Evolutionary conservation across 2,797 vertebrate species (phyloP).

Genomic region (Leuciscus waleckii): DNA sequence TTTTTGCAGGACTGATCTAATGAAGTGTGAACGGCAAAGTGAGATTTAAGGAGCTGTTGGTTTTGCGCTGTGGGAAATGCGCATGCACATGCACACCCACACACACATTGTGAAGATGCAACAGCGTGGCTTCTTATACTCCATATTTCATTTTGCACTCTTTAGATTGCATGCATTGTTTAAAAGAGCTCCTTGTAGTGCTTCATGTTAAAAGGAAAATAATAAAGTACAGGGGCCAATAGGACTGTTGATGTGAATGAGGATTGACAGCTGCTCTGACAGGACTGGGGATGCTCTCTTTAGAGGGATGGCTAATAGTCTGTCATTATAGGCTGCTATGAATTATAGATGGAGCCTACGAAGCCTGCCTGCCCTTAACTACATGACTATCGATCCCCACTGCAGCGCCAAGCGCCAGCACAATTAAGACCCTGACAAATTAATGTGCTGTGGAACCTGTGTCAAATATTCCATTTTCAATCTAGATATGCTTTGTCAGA

Average conservation of each 20-base stretch:
- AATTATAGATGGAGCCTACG: conserved; percentile 61
- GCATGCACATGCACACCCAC: conserved; percentile 24
- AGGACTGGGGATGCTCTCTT: conserved; percentile 46
- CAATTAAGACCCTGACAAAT: conserved; percentile 55
- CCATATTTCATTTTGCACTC: background rate
- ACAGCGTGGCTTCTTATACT: background rate
- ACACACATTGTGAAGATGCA: background rate
- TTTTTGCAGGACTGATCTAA: conserved; percentile 35
- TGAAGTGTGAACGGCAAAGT: conserved; percentile 35
- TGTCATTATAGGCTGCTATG: conserved; percentile 60
- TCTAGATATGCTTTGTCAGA: conserved; percentile 34
- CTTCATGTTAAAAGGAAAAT: conserved; percentile 25
- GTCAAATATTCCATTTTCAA: conserved; percentile 54
- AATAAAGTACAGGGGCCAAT: conserved; percentile 16
- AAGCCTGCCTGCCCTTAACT: conserved; percentile 56
- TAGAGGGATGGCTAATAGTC: conserved; percentile 48
- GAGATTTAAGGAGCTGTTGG: conserved; percentile 44
- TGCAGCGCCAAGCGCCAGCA: conserved; percentile 25
- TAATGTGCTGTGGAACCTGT: conserved; percentile 53
- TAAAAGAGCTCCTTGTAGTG: conserved; percentile 36
- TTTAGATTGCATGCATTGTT: conserved; percentile 24
- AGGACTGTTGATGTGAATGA: conserved; percentile 29
- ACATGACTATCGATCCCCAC: conserved; percentile 59
- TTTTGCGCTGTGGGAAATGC: conserved; percentile 18
- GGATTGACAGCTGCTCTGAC: conserved; percentile 44